These are phyloP conservation scores for Geotrupes spiniger DNA, from an alignment of 2,888 invertebrate genomes.

Conservation along the genomic window DNA sequence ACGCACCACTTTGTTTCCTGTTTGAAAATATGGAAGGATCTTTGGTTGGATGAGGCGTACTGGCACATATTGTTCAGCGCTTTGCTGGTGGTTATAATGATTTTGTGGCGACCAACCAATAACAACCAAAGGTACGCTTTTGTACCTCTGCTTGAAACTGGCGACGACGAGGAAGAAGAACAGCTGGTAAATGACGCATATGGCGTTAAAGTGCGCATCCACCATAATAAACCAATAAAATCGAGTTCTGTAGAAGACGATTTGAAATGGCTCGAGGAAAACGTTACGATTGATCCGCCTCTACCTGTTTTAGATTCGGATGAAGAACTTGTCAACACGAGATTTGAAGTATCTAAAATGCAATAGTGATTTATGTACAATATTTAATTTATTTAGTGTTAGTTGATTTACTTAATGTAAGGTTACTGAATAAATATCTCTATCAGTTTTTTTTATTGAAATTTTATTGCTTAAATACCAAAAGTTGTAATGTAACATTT, in stretches of 20 bases:
- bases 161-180: slow-evolving; percentile 78
- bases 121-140: slow-evolving; percentile 95
- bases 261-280: slow-evolving; percentile 90
- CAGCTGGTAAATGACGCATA: slow-evolving; percentile 84
- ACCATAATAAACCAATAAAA: slow-evolving; percentile 44
- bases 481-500: slow-evolving; percentile 10
- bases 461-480: slow-evolving; percentile 6
- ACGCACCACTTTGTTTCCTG: slow-evolving; percentile 74
- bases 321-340: slow-evolving; percentile 81
- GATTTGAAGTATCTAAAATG: slow-evolving; percentile 88
- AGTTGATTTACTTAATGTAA: neutral
- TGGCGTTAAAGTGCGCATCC: slow-evolving; percentile 71
- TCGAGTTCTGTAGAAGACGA: slow-evolving; percentile 67
- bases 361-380: slow-evolving; percentile 53
- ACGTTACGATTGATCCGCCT: slow-evolving; percentile 76
- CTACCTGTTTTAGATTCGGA: slow-evolving; percentile 70
- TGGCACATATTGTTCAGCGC: slow-evolving; percentile 93
- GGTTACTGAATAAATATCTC: neutral
- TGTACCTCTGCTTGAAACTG: slow-evolving; percentile 85
- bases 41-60: slow-evolving; percentile 94
- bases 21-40: slow-evolving; percentile 82
- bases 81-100: slow-evolving; percentile 86
- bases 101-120: slow-evolving; percentile 92
- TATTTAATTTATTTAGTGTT: slow-evolving; percentile 4
- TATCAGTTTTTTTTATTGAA: neutral